These are phyloP conservation scores for Arizona elegans DNA, from an alignment of 2,113 vertebrate genomes.

Conservation along the genomic window DNA sequence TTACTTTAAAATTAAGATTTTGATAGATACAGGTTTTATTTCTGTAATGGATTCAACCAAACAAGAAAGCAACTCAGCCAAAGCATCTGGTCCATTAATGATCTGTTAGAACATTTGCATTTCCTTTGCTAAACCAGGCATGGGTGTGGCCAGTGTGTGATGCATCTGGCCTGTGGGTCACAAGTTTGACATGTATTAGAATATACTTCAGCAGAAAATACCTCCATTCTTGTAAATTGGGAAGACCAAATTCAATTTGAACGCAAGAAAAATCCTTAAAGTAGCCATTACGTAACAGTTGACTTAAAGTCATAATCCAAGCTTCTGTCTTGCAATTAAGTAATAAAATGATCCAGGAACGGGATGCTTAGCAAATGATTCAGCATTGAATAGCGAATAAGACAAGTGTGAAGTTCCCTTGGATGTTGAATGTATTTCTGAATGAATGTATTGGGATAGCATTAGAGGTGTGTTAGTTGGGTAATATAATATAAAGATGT, in stretches of 20 bases:
- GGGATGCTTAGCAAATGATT: not conserved
- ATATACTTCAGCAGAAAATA: not conserved
- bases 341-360: not conserved
- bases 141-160: no score
- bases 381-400: not conserved
- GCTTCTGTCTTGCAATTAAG: not conserved
- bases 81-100: not conserved
- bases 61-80: not conserved
- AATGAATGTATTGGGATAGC: not conserved
- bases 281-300: not conserved
- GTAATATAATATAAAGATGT: not conserved
- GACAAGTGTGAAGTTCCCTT: not conserved
- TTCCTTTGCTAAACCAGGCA: no score
- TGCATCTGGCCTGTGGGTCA: no score
- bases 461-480: not conserved
- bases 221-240: not conserved
- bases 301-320: not conserved
- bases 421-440: not conserved
- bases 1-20: not conserved
- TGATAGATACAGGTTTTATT: not conserved
- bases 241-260: not conserved
- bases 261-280: not conserved
- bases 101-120: no score
- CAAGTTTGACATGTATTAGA: not conserved
- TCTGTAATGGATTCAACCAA: not conserved